Evolutionary conservation across 2,797 vertebrate genomes (phyloP), one percentile per base, ranked within the genome.

Genomic region (Botia kubotai): DNA sequence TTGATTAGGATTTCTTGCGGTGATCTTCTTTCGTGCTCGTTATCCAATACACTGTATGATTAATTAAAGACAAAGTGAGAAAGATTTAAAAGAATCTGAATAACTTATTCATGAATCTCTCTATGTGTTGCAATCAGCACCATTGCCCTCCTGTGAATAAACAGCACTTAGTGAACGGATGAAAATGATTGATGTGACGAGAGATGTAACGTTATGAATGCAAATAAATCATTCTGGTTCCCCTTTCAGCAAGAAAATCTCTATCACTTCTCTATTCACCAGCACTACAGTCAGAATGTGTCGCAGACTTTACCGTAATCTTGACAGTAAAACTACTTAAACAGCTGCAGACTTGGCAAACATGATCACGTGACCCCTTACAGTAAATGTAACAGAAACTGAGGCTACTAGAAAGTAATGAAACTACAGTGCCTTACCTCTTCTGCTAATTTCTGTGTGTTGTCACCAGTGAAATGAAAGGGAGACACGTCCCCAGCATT

Each of bases 321-420:
- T 63, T 65, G 63, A 43, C 46, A 23, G 68, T 63, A 72, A 72
- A 62, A 23, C 36, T 14, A 70, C 67, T 62, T 68, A 13, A 79
- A 62, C 67, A 79, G 68, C 57, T 72, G 77, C 53, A 14, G n/a
- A 14, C 6, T 12, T 0, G 4, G 13, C 5, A n/a, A 11, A 7
- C 55, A 17, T 11, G 5, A 39, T 13, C 68, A 52, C 46, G 12
- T 65, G 58, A n/a, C 19, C n/a, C 14, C 53, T 79, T 79, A 72
- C 58, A 43, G 77, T 72, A 79, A 79, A 48, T 26, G 3, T 65
- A 43, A 65, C 29, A 72, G 69, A 79, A 79, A 79, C 77, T 72
- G 14, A 72, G 1, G 2, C 33, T 14, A 21, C 19, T 33, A 65
- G 12, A 26, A 16, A 6, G 12, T 48, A 70, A 23, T 21, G 4